phyloP scores from a whole-genome alignment of 2,113 vertebrate species.

The Drymodes brunneopygia region DNA sequence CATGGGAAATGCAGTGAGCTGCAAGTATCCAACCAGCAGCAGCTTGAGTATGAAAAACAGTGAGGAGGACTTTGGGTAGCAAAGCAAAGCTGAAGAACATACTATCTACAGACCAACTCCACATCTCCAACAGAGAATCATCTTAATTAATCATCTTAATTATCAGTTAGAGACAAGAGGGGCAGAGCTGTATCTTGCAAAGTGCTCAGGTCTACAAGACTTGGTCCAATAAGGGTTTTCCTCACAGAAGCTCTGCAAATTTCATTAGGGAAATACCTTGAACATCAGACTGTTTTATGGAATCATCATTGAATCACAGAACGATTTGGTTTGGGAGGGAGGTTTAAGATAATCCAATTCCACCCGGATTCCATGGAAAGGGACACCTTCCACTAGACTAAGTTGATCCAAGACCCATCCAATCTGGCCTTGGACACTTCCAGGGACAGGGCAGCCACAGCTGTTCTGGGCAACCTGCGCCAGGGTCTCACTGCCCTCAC shows the following conservation, averaged over 20 bases:
- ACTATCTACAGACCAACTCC: background rate
- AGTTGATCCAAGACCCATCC: background rate
- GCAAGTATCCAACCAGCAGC: background rate
- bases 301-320: background rate
- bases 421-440: background rate
- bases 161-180: background rate
- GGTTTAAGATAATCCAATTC: background rate
- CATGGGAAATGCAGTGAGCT: background rate
- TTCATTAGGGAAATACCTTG: background rate
- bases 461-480: background rate
- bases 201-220: fast-evolving
- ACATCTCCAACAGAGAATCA: background rate
- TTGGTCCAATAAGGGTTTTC: background rate
- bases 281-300: background rate
- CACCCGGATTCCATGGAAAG: background rate
- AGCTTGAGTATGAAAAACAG: background rate
- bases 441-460: background rate
- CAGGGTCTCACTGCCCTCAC: background rate
- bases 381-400: background rate
- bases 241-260: background rate
- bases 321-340: background rate
- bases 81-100: background rate
- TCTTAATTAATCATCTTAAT: background rate
- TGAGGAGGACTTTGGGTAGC: background rate
- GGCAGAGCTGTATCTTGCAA: background rate